phyloP scores from a whole-genome alignment of 2,888 invertebrate species.

The Athalia circularis region DNA sequence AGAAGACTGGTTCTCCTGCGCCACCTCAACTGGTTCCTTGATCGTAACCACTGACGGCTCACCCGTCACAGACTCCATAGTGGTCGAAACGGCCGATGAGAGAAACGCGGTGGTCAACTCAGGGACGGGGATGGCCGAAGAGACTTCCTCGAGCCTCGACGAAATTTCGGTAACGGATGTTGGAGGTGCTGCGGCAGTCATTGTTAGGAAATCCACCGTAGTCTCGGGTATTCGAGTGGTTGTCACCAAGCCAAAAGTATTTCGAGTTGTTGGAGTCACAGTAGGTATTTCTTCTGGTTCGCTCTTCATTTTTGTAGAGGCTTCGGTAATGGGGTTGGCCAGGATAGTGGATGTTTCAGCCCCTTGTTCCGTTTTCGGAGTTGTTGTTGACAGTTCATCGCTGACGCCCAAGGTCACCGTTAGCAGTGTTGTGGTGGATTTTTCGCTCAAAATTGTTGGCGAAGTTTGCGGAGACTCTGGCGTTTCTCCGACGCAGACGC shows the following conservation, averaged over 20 bases:
- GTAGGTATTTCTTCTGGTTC: constrained; percentile 22
- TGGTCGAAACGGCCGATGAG: constrained; percentile 15
- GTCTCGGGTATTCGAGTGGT: constrained; percentile 48
- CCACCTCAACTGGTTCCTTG: constrained; percentile 12
- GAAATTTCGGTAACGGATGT: constrained; percentile 1
- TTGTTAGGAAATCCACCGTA: neutral
- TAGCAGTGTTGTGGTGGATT: neutral
- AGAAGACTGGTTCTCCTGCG: too few species aligned
- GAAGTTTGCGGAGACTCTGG: constrained; percentile 27
- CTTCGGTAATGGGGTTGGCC: constrained; percentile 26
- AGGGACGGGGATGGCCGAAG: neutral
- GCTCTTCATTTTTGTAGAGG: constrained; percentile 5
- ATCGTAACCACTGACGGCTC: constrained; percentile 45
- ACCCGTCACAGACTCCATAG: constrained; percentile 24
- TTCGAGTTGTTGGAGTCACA: neutral
- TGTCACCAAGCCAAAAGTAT: constrained; percentile 22
- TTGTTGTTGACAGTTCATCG: constrained; percentile 31
- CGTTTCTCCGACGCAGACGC: neutral
- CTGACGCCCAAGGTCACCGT: neutral
- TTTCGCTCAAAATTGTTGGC: constrained; percentile 43
- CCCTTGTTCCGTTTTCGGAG: constrained; percentile 27
- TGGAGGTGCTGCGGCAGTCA: constrained; percentile 16
- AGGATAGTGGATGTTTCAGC: neutral
- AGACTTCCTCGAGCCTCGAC: constrained; percentile 20
- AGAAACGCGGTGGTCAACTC: constrained; percentile 21